These are phyloP conservation scores for Enteromius afrohamiltoni DNA, from an alignment of 2,797 vertebrate species.

Conservation along the genomic window DNA sequence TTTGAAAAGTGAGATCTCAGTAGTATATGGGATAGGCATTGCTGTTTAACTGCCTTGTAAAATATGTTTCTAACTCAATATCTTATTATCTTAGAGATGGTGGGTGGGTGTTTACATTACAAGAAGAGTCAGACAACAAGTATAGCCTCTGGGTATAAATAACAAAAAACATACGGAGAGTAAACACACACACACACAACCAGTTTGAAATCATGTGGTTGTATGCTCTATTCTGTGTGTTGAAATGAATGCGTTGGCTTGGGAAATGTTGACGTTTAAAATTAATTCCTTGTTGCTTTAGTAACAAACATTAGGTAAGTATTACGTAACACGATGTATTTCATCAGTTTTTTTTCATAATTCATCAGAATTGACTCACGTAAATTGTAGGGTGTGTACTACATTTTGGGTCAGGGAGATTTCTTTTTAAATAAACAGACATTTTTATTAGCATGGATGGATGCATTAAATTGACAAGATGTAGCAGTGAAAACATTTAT, in stretches of 20 bases:
- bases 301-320: not conserved
- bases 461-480: not conserved
- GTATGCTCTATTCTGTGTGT: not conserved
- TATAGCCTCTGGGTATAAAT: constrained; percentile 4
- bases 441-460: not conserved
- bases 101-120: not conserved
- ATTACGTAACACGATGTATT: not conserved
- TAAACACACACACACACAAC: not conserved
- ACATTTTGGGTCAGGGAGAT: not conserved
- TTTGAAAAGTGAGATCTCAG: not conserved
- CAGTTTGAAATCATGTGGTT: not conserved
- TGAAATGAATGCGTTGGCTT: not conserved
- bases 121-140: not conserved
- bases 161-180: not conserved
- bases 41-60: not conserved
- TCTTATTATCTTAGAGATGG: not conserved
- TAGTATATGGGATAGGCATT: constrained; percentile 23
- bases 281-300: not conserved
- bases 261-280: not conserved
- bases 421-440: not conserved
- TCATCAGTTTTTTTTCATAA: not conserved
- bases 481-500: not conserved
- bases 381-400: not conserved
- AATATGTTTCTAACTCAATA: not conserved
- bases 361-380: not conserved